phyloP scores from a whole-genome alignment of 2,113 vertebrate species.

The Cochlearius cochlearius region DNA sequence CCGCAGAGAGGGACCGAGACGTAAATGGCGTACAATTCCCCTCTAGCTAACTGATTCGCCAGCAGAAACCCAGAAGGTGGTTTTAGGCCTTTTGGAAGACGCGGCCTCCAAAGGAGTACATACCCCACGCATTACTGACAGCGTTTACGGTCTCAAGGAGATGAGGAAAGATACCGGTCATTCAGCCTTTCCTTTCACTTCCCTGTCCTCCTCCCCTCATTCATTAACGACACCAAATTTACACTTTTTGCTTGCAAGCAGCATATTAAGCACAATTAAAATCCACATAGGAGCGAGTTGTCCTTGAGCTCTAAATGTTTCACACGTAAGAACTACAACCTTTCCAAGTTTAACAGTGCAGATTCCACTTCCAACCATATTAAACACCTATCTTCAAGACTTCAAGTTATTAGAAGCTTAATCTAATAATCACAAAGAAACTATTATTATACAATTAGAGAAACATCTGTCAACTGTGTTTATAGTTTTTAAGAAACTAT shows the following conservation, averaged over 20 bases:
- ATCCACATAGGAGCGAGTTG: background rate
- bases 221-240: background rate
- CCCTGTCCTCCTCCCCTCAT: background rate
- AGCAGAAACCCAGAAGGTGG: background rate
- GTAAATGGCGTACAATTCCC: background rate
- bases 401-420: slow-evolving; percentile 10
- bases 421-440: slow-evolving; percentile 52
- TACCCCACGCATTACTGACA: background rate
- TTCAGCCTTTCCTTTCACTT: background rate
- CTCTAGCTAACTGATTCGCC: background rate
- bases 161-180: accelerated
- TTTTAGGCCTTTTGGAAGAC: background rate
- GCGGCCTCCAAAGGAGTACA: background rate
- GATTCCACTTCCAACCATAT: slow-evolving; percentile 19
- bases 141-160: accelerated
- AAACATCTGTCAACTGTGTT: slow-evolving; percentile 3
- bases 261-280: background rate
- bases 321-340: background rate
- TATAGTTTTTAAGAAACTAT: slow-evolving; percentile 18
- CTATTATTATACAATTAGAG: slow-evolving; percentile 2
- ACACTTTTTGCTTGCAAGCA: background rate
- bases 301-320: background rate
- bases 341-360: background rate
- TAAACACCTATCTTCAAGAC: background rate
- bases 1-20: accelerated